Evolutionary conservation across 2,113 vertebrate genomes (phyloP), one percentile per base, ranked within the genome.

Genomic region (Thermophis baileyi): DNA sequence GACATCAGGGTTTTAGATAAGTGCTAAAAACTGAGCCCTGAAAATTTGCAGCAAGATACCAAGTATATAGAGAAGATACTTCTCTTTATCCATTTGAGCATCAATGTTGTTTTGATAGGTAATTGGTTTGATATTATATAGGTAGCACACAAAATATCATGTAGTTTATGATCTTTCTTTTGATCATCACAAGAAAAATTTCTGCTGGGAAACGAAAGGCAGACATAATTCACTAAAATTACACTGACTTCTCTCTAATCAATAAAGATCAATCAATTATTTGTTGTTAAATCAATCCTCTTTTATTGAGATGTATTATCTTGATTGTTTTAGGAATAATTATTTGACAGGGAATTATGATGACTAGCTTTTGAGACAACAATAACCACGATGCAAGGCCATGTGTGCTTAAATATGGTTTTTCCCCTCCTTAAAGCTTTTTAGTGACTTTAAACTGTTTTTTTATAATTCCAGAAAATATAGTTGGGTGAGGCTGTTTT

Each of bases 251-350:
- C 95, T 96, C 97, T 94, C 95, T 97, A 97, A 98, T 98, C 98
- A 97, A 97, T 97, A 96, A 94, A 97, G 98, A 98, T 98, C 98
- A 98, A 98, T 99, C 98, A 98, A 97, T 94, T 98, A 97, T 98
- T 98, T 98, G 98, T 98, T 98, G 97, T 97, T 97, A 97, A 98
- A 98, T 99, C 97, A 96, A 98, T 98, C 96, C 96, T 97, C 96
- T 95, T 97, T 97, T 97, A 96, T 96, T 97, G 97, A 97, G 96
- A 98, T 97, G 97, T 96, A 97, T 97, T 96, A 96, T 97, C 97
- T 97, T 97, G 98, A 98, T 98, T 98, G 98, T 98, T 98, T 98
- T 97, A 97, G 97, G 97, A 97, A 96, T 98, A 97, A 98, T 97
- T 98, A 96, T 95, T 98, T 98, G 96, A 95, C 94, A 93, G 91